Evolutionary conservation across 2,797 vertebrate genomes (phyloP).

Genomic region (Bryconaethiops microstoma): DNA sequence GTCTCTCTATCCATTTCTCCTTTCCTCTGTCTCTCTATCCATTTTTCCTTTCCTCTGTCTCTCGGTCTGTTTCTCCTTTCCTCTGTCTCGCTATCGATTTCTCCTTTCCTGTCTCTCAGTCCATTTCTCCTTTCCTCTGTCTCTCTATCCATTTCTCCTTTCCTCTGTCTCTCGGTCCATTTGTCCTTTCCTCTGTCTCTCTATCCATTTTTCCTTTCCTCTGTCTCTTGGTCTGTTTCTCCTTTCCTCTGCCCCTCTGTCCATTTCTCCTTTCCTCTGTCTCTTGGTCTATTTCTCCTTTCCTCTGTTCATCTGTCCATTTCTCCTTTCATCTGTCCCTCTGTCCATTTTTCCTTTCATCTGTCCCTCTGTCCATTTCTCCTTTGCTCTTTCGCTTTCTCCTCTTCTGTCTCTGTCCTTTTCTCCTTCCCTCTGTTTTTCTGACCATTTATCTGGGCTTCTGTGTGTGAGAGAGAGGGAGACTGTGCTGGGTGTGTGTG

Average conservation of each 20-base stretch:
- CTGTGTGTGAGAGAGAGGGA: too few species aligned
- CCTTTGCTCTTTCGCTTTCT: too few species aligned
- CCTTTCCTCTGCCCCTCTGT: background rate
- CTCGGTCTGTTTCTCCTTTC: background rate
- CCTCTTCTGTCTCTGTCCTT: slow-evolving; percentile 52
- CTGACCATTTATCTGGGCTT: background rate
- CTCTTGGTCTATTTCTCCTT: background rate
- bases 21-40: background rate
- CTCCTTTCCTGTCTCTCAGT: slow-evolving; percentile 11
- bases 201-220: background rate
- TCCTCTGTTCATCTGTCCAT: background rate
- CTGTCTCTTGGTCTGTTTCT: background rate
- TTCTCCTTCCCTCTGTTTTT: background rate
- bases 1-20: background rate
- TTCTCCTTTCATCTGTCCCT: background rate
- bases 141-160: background rate
- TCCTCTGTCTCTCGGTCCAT: background rate
- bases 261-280: slow-evolving; percentile 9
- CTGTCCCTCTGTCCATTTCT: background rate
- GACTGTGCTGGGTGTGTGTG: background rate
- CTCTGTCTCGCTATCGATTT: background rate
- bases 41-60: background rate
- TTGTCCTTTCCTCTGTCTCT: background rate
- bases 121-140: background rate
- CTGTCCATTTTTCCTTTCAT: background rate